A percentile compares a stretch with the other conserved stretches of the same genome.
These are phyloP conservation scores for Lytechinus variegatus DNA, from an alignment of 35 echinoderm and acorn worm species.

Conservation along the genomic window DNA sequence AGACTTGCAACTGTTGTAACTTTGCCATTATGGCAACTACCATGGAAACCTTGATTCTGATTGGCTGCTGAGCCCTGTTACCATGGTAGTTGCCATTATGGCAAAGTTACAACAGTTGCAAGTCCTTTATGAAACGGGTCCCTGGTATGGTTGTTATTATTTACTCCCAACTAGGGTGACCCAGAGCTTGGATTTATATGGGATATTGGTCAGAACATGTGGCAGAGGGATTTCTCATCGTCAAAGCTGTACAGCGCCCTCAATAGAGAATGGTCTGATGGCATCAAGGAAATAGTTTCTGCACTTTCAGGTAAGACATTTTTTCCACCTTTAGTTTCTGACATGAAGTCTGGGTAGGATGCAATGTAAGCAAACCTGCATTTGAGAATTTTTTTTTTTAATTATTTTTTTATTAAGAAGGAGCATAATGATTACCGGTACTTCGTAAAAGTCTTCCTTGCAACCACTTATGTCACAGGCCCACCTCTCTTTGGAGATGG, in stretches of 20 bases:
- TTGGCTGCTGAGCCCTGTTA: no score
- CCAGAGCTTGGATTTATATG: conserved; percentile 88
- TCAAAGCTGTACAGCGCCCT: conserved; percentile 74
- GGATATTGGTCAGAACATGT: conserved; percentile 92
- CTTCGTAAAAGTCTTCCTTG: background rate
- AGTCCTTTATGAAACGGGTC: no score
- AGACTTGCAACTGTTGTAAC: no score
- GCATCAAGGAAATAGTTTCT: conserved; percentile 78
- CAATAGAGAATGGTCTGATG: conserved; percentile 93
- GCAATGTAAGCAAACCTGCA: background rate
- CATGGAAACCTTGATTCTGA: no score
- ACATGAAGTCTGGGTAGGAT: background rate
- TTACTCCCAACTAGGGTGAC: conserved; percentile 60
- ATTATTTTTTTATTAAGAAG: no score
- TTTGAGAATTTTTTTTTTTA: no score
- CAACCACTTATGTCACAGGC: no score
- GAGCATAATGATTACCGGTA: background rate
- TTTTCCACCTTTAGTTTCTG: background rate
- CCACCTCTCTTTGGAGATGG: no score
- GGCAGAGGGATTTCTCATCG: conserved; percentile 83
- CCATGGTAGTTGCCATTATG: no score
- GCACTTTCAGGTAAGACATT: conserved; percentile 60
- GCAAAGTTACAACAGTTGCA: no score
- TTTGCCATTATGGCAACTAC: no score
- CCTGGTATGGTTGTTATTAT: background rate